Conservation (phyloP, 2,113 vertebrate species). For the Ranitomeya variabilis region DNA sequence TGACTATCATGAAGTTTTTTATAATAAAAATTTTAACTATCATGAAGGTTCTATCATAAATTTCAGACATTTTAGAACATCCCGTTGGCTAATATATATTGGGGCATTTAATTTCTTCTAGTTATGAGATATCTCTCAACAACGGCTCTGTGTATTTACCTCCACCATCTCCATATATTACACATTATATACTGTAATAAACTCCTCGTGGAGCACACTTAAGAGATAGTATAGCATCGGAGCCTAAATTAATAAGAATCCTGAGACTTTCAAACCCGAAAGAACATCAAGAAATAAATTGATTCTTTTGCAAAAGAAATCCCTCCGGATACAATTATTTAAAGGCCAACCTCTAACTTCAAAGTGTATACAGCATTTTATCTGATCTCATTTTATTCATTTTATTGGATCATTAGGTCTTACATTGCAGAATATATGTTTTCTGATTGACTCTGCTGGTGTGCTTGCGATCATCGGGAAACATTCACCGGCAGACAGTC, state of each 20-base stretch:
- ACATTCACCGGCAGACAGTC: neutral
- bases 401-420: conserved; percentile 7
- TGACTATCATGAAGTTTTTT: too few species aligned
- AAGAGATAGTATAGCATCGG: neutral
- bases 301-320: conserved; percentile 14
- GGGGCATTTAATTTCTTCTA: neutral
- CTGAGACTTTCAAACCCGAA: neutral
- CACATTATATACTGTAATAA: neutral
- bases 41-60: too few species aligned
- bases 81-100: neutral
- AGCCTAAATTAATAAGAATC: conserved; percentile 30
- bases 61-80: neutral
- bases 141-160: neutral
- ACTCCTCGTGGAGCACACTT: neutral
- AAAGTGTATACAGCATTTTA: conserved; percentile 7
- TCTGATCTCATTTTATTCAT: conserved; percentile 6
- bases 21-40: too few species aligned
- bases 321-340: conserved; percentile 37
- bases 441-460: neutral
- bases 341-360: conserved; percentile 27
- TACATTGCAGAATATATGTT: neutral
- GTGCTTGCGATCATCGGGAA: neutral
- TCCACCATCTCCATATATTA: neutral
- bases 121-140: neutral
- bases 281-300: conserved; percentile 12